These are phyloP conservation scores for Nixonia krombeini DNA, from an alignment of 1,140 invertebrate genomes.

Conservation along the genomic window DNA sequence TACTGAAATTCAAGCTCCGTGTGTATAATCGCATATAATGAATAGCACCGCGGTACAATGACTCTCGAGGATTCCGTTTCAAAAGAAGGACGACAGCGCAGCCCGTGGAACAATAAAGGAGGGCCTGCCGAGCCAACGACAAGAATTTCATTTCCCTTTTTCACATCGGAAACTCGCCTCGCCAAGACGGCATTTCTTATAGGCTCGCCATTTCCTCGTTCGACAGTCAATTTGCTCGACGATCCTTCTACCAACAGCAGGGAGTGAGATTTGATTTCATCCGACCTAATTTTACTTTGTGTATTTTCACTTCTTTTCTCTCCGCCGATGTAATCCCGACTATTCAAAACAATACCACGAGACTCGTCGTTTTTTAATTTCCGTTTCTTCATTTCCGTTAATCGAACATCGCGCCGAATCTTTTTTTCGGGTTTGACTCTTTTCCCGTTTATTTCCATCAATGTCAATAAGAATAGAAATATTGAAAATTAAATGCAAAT, in stretches of 20 bases:
- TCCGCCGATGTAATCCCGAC: background rate
- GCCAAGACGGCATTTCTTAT: slow-evolving; percentile 8
- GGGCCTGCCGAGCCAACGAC: slow-evolving; percentile 6
- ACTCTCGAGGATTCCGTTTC: slow-evolving; percentile 6
- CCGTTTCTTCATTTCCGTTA: too few species aligned
- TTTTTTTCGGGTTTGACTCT: too few species aligned
- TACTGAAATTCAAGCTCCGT: background rate
- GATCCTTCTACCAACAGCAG: slow-evolving; percentile 11
- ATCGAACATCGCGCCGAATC: too few species aligned
- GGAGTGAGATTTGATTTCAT: slow-evolving; percentile 9
- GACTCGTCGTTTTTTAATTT: too few species aligned
- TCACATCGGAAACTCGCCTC: slow-evolving; percentile 10
- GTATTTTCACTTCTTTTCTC: slow-evolving; percentile 1
- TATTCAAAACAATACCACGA: slow-evolving; percentile 10
- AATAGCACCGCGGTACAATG: background rate
- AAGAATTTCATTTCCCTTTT: slow-evolving; percentile 13
- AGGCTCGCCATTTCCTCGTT: slow-evolving; percentile 11
- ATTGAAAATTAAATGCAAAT: too few species aligned
- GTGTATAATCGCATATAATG: slow-evolving; percentile 5
- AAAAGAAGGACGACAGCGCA: slow-evolving; percentile 6
- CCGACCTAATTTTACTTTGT: slow-evolving; percentile 8
- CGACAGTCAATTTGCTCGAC: slow-evolving; percentile 13
- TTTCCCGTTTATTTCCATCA: too few species aligned
- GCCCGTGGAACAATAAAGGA: slow-evolving; percentile 6
- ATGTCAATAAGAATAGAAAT: too few species aligned